Percentiles rank a stretch among this genome's conserved stretches.
These are phyloP conservation scores for Pristis pectinata DNA, from an alignment of 2,797 vertebrate species.

Conservation along the genomic window DNA sequence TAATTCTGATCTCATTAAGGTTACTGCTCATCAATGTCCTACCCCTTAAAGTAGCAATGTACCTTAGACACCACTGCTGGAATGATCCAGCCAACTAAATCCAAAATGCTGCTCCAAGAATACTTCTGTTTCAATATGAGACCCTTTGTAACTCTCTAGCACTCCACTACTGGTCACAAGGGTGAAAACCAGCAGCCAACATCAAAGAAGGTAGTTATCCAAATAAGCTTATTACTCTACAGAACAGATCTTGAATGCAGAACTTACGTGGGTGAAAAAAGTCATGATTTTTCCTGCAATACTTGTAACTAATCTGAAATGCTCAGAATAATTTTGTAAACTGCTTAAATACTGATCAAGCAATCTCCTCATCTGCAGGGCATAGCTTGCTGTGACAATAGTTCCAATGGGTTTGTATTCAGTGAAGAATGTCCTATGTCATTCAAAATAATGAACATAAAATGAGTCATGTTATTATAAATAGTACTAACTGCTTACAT, in stretches of 20 bases:
- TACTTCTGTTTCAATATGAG: background rate
- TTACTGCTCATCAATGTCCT: background rate
- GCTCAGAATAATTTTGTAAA: background rate
- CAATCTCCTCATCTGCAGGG: background rate
- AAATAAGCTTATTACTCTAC: background rate
- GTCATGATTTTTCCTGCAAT: background rate
- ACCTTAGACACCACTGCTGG: background rate
- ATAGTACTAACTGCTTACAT: background rate
- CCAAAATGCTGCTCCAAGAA: background rate
- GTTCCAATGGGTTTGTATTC: background rate
- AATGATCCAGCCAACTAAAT: background rate
- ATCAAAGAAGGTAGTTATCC: background rate
- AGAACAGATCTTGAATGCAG: background rate
- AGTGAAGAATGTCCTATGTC: background rate
- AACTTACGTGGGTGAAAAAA: background rate
- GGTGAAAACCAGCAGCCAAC: background rate
- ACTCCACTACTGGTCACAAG: background rate
- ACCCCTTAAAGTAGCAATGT: too few species aligned
- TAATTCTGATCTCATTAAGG: background rate
- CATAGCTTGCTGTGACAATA: background rate
- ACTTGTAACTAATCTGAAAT: background rate
- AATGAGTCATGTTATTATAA: background rate
- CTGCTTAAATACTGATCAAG: background rate
- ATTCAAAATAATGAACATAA: background rate
- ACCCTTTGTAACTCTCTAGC: background rate